Evolutionary conservation across 1,140 invertebrate genomes (phyloP).

Genomic region (Hycleus phaleratus): DNA sequence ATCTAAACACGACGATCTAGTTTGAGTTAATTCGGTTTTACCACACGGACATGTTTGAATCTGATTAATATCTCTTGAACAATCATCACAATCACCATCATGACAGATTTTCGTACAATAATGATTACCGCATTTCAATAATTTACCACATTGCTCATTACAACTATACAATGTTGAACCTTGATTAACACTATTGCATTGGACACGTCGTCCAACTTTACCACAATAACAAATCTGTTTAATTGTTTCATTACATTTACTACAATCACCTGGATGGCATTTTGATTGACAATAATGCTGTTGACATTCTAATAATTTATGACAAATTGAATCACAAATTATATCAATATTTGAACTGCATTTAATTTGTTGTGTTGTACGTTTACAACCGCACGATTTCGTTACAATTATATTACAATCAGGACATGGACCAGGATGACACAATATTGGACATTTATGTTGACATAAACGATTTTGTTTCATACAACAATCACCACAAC

Average conservation of each 20-base stretch:
- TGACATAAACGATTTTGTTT: conserved; percentile 57
- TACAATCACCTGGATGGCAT: conserved; percentile 76
- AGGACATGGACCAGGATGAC: conserved; percentile 87
- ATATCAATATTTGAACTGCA: conserved; percentile 62
- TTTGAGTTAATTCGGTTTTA: conserved; percentile 50
- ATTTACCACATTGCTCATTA: conserved; percentile 58
- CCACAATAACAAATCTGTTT: conserved; percentile 44
- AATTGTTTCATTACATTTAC: conserved; percentile 55
- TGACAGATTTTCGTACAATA: conserved; percentile 68
- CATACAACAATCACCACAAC: conserved; percentile 80
- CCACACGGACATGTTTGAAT: conserved; percentile 81
- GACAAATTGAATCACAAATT: conserved; percentile 65
- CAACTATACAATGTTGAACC: conserved; percentile 50
- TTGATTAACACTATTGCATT: conserved; percentile 45
- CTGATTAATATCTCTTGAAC: conserved; percentile 52
- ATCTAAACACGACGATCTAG: conserved; percentile 68
- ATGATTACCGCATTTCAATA: conserved; percentile 69
- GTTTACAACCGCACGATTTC: conserved; percentile 66
- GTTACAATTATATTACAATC: conserved; percentile 56
- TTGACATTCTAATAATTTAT: conserved; percentile 63
- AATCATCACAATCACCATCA: conserved; percentile 53
- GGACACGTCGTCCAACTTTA: conserved; percentile 44
- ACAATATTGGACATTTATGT: conserved; percentile 79
- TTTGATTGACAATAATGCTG: conserved; percentile 61
- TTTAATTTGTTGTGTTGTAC: conserved; percentile 56